A percentile compares a stretch with the other conserved stretches of the same genome.
These are phyloP conservation scores for Cyanocitta stelleri DNA, from an alignment of 2,113 vertebrate genomes.

Conservation along the genomic window DNA sequence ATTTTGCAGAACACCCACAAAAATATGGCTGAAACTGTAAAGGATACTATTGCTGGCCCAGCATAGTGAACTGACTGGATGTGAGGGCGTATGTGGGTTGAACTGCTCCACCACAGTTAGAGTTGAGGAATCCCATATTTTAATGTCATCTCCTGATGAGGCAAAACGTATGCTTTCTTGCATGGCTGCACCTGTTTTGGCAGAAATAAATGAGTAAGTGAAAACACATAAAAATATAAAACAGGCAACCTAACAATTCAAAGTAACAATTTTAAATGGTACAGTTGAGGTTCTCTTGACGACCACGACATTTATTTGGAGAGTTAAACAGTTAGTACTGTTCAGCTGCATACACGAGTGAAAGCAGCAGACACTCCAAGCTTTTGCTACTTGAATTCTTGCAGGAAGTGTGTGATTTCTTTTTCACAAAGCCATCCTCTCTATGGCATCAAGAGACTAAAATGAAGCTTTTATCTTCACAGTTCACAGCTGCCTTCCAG, in stretches of 20 bases:
- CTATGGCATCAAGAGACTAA: neutral
- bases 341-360: neutral
- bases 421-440: neutral
- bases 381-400: neutral
- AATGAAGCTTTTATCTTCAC: neutral
- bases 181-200: constrained; percentile 77
- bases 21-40: neutral
- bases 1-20: neutral
- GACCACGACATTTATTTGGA: rapidly evolving
- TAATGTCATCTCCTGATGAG: constrained; percentile 90
- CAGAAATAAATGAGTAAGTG: neutral
- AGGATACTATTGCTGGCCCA: constrained; percentile 99
- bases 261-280: neutral
- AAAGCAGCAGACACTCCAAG: neutral
- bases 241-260: neutral
- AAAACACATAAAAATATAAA: neutral
- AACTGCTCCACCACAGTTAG: constrained; percentile 90
- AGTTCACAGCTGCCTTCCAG: neutral
- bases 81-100: constrained; percentile 80
- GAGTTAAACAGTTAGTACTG: neutral
- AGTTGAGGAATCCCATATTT: constrained; percentile 90
- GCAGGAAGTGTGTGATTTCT: rapidly evolving
- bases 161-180: constrained; percentile 87
- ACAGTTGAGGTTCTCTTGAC: rapidly evolving
- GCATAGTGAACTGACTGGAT: constrained; percentile 84